Evolutionary conservation across 1,140 invertebrate genomes (phyloP).

Genomic region (Octopus sinensis): DNA sequence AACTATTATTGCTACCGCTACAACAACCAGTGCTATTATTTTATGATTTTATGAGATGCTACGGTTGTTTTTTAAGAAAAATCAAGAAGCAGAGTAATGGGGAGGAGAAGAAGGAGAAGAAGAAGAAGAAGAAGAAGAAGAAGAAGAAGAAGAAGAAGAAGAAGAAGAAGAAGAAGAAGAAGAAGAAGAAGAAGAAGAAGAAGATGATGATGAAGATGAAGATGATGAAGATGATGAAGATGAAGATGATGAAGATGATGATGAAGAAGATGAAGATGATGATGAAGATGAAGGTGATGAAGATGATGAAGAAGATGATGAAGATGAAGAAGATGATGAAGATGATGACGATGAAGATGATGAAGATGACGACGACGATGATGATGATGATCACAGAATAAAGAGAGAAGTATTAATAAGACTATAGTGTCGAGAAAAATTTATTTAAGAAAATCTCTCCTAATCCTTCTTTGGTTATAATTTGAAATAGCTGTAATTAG

Average conservation of each 20-base stretch:
- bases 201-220: background rate
- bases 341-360: background rate
- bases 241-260: background rate
- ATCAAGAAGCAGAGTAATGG: background rate
- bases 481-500: too few relatives aligned
- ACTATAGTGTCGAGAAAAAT: background rate
- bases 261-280: background rate
- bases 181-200: background rate
- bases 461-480: too few relatives aligned
- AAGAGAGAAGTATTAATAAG: background rate
- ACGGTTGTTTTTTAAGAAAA: too few relatives aligned
- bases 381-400: background rate
- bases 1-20: too few relatives aligned
- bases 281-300: background rate
- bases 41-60: too few relatives aligned
- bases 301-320: background rate
- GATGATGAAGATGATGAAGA: background rate
- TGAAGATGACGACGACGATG: background rate
- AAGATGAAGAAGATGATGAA: too few relatives aligned
- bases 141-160: background rate
- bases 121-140: conserved; percentile 11
- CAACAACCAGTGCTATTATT: too few relatives aligned
- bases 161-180: conserved; percentile 3
- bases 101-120: conserved; percentile 2
- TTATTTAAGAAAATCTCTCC: too few relatives aligned